Evolutionary conservation across 2,888 invertebrate genomes (phyloP), one percentile per base, ranked within the genome.

Genomic region (Phaonia tiefii): DNA sequence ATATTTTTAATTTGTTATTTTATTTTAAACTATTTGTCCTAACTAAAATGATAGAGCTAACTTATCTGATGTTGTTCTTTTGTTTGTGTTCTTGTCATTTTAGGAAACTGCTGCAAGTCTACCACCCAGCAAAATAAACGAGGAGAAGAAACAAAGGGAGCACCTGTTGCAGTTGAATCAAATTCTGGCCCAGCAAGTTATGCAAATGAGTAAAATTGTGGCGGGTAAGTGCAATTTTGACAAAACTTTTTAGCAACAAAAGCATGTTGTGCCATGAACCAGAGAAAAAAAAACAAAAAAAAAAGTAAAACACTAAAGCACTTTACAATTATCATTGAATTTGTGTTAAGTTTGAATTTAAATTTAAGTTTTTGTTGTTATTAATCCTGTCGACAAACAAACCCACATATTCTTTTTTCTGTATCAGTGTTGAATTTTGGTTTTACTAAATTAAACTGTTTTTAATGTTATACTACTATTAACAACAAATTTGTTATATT

Each of bases 131-230:
- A 95, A 95, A 88, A 93, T 95, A 83, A 94, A 93, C 67, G 96
- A 95, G 87, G 97, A 97, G 90, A 97, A 97, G 91, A 93, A 95
- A 85, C 96, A 97, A 89, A 93, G 98, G 71, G 96, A 97, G 86
- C 96, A 97, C 90, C 92, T 98, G 86, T 93, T 98, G 82, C 96
- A 97, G 89, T 92, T 98, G 87, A 97, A 97, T 92, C 97, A 98
- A 92, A 95, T 97, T 86, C 92, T 98, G 86, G 98, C 98, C 80
- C 95, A 96, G 90, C 96, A 97, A 92, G 98, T 98, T 86, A 98
- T 97, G 93, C 96, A 97, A 92, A 97, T 96, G 93, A 97, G 97
- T 92, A 97, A 97, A 93, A 96, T 97, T 89, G 97, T 97, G 86
- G 98, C 98, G 91, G 98, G 98, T 98, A 93, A 92, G 93, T 92